Evolutionary conservation across 2,888 invertebrate genomes (phyloP), one percentile per base, ranked within the genome.

Genomic region (Leptopilina syphax): DNA sequence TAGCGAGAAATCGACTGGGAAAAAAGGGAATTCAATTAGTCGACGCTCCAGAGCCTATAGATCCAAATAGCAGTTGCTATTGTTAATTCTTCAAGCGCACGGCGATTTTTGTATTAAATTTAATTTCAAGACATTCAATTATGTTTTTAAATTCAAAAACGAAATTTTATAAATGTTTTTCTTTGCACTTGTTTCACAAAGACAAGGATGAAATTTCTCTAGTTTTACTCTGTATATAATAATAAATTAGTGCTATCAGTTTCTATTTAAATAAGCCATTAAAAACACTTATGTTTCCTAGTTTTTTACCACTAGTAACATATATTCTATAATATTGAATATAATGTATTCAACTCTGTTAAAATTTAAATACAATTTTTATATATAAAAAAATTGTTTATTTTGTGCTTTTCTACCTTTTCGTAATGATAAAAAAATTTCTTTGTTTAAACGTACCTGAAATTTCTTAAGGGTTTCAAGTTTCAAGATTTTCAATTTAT

Each of bases 11-110:
- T 60, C 90, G 91, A 70, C 79, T 87, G 63, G 90, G 87, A 12
- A 87, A 87, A 79, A 87, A 89, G 50, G 90, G 88, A 50, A 85
- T 91, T 73, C 89, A 90, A 44, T 77, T 91, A 27, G 84, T 87
- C 12, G 87, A 89, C 50, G 88, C 88, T 76, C 78, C 86, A 57
- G 86, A 86, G 24, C 83, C 86, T 18, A 82, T 84, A 9, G 85
- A 87, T 50, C 65, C 84, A 8, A 85, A 88, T 57, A 89, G 90
- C 12, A 86, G 76, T 66, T 92, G 91, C 83, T 90, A 87, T 54
- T 91, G 91, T 78, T 85, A 81, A 81, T 41, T 8, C 4, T 9
- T 67, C 10, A 47, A 73, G 63, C 24, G 18, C 12, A 63, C 70
- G 13, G 63, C 18, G 76, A 24, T 63, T 63, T 18, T 24, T 63